phyloP scores from a whole-genome alignment of 2,113 vertebrate genomes.

The Raja brachyura region DNA sequence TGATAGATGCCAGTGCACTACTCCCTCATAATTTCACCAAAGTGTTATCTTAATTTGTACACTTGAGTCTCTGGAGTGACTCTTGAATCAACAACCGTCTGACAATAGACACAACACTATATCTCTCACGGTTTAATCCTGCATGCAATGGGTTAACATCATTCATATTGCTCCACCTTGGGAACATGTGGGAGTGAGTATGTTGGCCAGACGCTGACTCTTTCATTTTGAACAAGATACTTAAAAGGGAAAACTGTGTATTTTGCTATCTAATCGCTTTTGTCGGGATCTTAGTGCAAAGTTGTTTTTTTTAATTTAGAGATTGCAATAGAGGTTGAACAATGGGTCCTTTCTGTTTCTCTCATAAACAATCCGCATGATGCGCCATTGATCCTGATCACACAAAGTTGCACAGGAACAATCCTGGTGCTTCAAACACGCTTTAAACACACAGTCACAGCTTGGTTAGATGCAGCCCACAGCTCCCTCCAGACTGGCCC shows the following conservation, averaged over 20 bases:
- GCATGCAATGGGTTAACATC: neutral
- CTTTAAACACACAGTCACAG: too few relatives aligned
- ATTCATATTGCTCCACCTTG: neutral
- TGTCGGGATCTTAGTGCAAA: neutral
- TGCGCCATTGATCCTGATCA: neutral
- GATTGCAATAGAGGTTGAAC: neutral
- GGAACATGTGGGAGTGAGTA: neutral
- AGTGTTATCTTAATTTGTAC: neutral
- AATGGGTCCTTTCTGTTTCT: neutral
- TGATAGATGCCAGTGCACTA: neutral
- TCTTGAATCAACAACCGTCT: neutral
- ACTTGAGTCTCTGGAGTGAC: neutral
- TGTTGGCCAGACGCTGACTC: neutral
- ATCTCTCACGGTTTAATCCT: neutral
- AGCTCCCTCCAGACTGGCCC: too few relatives aligned
- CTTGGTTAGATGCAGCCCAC: too few relatives aligned
- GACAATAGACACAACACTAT: neutral
- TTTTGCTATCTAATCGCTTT: neutral
- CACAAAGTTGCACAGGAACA: neutral
- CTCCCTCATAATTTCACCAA: neutral
- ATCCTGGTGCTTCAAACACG: too few relatives aligned
- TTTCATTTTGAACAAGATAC: neutral
- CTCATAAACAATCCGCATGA: neutral
- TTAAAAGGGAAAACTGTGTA: neutral
- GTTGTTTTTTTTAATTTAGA: neutral